Conservation (phyloP, 2,888 invertebrate genomes). For the Drosophila borborema region DNA sequence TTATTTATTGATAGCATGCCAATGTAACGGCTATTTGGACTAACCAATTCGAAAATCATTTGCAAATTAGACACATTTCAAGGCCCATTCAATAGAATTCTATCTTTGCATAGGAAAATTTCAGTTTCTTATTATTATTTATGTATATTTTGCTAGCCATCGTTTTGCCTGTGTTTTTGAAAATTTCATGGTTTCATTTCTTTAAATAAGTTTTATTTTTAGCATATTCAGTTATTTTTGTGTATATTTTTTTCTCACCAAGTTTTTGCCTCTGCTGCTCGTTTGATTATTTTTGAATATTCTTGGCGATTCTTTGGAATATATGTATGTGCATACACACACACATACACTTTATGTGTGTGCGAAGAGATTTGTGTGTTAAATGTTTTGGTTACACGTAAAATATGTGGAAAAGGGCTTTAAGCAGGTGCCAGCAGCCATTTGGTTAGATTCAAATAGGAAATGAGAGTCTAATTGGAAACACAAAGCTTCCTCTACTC, state of each 20-base stretch:
- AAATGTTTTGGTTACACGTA: conserved; percentile 28
- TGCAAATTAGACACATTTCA: conserved; percentile 54
- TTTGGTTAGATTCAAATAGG: not conserved
- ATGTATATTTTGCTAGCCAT: conserved; percentile 60
- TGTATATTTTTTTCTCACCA: conserved; percentile 65
- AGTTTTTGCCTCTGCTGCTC: conserved; percentile 46
- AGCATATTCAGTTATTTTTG: conserved; percentile 82
- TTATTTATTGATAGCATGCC: not conserved
- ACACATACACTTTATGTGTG: conserved; percentile 38
- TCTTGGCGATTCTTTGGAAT: conserved; percentile 71
- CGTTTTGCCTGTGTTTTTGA: conserved; percentile 69
- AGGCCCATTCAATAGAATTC: conserved; percentile 30
- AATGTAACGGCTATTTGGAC: conserved; percentile 8
- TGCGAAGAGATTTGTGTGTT: conserved; percentile 63
- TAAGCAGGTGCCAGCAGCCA: conserved; percentile 9
- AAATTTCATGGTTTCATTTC: conserved; percentile 84
- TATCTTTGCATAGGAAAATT: conserved; percentile 34
- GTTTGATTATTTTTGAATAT: conserved; percentile 62
- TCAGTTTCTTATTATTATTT: conserved; percentile 60
- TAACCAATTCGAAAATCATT: conserved; percentile 28
- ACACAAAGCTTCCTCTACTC: not conserved
- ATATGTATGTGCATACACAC: conserved; percentile 33
- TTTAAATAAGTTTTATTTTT: conserved; percentile 84
- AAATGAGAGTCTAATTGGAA: not conserved
- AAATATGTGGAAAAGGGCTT: conserved; percentile 20